Base-by-base conservation (phyloP, 2,888 invertebrate genomes). In the Druceiella hillmani region DNA sequence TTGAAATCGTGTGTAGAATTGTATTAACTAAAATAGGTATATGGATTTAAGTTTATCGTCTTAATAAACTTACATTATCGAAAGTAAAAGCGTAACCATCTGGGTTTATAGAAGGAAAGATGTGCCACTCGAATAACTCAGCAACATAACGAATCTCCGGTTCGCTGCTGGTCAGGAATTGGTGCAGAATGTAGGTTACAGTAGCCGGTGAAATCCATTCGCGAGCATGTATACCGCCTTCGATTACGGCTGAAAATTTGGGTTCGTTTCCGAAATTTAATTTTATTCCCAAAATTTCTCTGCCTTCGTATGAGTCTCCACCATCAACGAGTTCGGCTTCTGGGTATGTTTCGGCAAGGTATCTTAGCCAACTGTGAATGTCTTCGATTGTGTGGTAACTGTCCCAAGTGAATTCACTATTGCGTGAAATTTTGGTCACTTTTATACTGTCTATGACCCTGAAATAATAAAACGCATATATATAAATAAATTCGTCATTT, bases 191-290 rank as follows among this genome's bases (percentile, higher is more conserved):
- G 62, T 78, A 83, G 0, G 81, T 76, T 0, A 78, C 77, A 0
- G 79, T 77, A 0, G 84, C 81, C 1, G 83, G 80, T 0, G 82
- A 74, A 15, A 85, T 82, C 85, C 85, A 85, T 62, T 86, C 85
- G 26, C 83, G 66, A 1, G 79, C 64, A 51, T 79, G 79, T 22
- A 79, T 76, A 33, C 79, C 80, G 22, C 75, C 75, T 63, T 83
- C 83, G 9, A 82, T 66, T 58, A 82, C 79, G 7, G 78, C 75
- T 11, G 68, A 70, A 40, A 74, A 64, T 57, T 78, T 62, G 47
- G 70, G 58, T 59, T 53, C 3, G 57, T n/a, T n/a, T n/a, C 50
- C 49, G 57, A 50, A 62, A 7, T 61, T 58, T 1, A 76, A 60
- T 49, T 64, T 72, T 3, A 76, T 64, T 20, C 73, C 81, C 35